These are phyloP conservation scores for Brenthis hecate DNA, from an alignment of 2,888 invertebrate species.

Conservation along the genomic window DNA sequence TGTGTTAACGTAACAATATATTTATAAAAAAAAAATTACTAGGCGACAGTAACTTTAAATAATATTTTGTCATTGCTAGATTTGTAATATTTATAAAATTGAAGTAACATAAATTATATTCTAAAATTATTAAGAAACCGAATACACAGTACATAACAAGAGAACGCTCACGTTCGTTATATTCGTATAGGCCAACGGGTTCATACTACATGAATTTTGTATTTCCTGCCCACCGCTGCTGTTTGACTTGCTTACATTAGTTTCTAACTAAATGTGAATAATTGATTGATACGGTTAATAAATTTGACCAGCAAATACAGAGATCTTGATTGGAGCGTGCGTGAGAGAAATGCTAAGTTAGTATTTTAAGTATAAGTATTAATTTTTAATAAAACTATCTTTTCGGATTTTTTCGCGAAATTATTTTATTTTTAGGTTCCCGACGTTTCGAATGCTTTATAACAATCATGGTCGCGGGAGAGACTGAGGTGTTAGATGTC, in stretches of 20 bases:
- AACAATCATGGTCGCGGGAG: no score
- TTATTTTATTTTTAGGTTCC: no score
- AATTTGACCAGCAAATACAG: slow-evolving; percentile 32
- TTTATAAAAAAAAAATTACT: no score
- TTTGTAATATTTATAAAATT: background rate
- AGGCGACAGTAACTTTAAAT: no score
- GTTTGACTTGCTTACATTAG: slow-evolving; percentile 52
- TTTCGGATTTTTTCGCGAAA: no score
- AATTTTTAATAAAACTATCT: no score
- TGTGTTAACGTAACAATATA: no score
- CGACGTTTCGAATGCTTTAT: no score
- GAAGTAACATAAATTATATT: background rate
- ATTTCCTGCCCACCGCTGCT: slow-evolving; percentile 46
- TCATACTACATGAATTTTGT: slow-evolving; percentile 58
- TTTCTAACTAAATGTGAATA: slow-evolving; percentile 45
- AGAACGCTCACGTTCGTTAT: slow-evolving; percentile 46
- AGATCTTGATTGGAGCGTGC: slow-evolving; percentile 29
- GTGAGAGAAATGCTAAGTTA: background rate
- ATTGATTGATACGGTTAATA: slow-evolving; percentile 40
- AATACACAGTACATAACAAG: slow-evolving; percentile 6
- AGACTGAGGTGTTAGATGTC: no score
- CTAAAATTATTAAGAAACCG: background rate
- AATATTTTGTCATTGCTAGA: background rate
- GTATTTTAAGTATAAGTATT: background rate
- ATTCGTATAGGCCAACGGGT: slow-evolving; percentile 49